These are phyloP conservation scores for Limnothrissa miodon DNA, from an alignment of 2,113 vertebrate species.

Conservation along the genomic window DNA sequence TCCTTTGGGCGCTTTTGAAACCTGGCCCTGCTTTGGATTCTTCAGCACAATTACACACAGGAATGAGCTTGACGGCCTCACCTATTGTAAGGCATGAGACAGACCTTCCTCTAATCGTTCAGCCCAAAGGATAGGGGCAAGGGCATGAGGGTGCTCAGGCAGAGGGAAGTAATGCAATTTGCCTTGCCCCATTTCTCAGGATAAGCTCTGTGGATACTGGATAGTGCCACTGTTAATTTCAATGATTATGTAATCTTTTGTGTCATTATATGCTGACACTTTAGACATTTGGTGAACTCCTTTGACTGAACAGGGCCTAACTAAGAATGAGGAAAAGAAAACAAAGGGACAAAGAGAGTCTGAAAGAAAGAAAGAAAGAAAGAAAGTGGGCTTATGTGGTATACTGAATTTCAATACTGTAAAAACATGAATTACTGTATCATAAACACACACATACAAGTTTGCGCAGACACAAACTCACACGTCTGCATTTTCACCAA, in stretches of 20 bases:
- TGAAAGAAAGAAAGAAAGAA: no score
- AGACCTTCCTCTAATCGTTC: neutral
- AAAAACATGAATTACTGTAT: no score
- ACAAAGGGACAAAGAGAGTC: no score
- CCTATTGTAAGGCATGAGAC: neutral
- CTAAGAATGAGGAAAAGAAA: no score
- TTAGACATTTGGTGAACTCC: neutral
- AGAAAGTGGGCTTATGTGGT: no score
- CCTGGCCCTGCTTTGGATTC: no score
- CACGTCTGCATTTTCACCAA: no score
- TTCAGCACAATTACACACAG: no score
- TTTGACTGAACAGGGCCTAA: neutral
- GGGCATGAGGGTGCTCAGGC: neutral
- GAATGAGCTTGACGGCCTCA: no score
- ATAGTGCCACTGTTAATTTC: neutral
- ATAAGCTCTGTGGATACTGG: neutral
- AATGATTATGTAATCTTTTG: neutral
- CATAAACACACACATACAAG: neutral
- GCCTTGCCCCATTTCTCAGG: neutral
- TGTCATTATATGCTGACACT: neutral
- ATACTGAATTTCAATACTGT: no score
- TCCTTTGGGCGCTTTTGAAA: no score
- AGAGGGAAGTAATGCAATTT: neutral
- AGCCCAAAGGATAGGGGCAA: neutral
- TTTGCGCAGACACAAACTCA: no score